Conservation (phyloP, 2,888 invertebrate genomes). For the Anaspis maculata region DNA sequence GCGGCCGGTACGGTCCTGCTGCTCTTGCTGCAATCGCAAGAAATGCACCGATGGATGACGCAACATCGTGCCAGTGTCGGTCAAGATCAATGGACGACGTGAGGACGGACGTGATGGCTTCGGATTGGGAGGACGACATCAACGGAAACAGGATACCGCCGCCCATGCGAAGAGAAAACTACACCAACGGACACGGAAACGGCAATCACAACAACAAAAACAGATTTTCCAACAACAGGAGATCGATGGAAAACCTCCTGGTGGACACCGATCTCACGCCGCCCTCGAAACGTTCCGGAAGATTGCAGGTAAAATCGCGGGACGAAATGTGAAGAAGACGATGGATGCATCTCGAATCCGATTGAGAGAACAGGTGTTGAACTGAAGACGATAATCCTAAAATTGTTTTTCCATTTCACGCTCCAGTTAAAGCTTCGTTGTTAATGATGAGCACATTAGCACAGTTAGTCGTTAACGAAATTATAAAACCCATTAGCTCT, state of each 20-base stretch:
- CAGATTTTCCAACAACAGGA: slow-evolving; percentile 45
- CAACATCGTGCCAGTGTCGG: slow-evolving; percentile 52
- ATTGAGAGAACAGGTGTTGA: no score
- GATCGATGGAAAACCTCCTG: slow-evolving; percentile 64
- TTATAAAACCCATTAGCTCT: no score
- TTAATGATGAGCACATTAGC: no score
- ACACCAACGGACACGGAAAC: not conserved
- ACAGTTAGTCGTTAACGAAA: no score
- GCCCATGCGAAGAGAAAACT: slow-evolving; percentile 21
- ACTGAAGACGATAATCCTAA: not conserved
- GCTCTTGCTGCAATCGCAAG: no score
- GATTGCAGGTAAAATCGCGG: slow-evolving; percentile 54
- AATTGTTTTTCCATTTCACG: not conserved
- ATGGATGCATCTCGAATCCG: no score
- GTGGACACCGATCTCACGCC: slow-evolving; percentile 48
- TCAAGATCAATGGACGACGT: slow-evolving; percentile 69
- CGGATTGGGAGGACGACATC: slow-evolving; percentile 34
- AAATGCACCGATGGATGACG: slow-evolving; percentile 11
- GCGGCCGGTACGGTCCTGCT: no score
- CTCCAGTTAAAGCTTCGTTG: no score
- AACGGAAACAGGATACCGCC: slow-evolving; percentile 53
- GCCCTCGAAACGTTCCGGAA: slow-evolving; percentile 47
- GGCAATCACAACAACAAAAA: slow-evolving; percentile 12
- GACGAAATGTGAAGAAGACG: no score
- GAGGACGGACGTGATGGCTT: slow-evolving; percentile 53